phyloP scores from a whole-genome alignment of 2,888 invertebrate species.

The Drosophila atripex region DNA sequence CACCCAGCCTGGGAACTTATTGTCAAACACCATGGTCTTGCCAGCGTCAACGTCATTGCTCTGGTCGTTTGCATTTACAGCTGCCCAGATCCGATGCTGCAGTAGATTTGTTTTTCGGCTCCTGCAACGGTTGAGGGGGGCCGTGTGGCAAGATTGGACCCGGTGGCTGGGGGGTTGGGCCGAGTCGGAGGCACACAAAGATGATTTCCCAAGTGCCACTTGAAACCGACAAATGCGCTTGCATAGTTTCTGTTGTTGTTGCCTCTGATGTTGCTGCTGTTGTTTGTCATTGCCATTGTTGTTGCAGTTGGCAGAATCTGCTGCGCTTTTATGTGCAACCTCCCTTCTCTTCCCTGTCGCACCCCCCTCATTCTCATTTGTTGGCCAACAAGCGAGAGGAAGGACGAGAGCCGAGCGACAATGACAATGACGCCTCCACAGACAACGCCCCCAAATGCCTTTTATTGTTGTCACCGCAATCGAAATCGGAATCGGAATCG shows the following conservation, averaged over 20 bases:
- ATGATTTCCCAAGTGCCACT: constrained; percentile 80
- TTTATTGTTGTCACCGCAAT: constrained; percentile 71
- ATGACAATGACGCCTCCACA: constrained; percentile 44
- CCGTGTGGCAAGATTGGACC: not conserved
- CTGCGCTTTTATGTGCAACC: constrained; percentile 64
- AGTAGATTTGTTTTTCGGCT: constrained; percentile 5
- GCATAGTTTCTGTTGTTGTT: constrained; percentile 45
- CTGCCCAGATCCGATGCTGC: constrained; percentile 45
- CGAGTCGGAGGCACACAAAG: constrained; percentile 53
- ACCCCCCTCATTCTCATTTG: constrained; percentile 53
- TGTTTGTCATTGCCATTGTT: constrained; percentile 39
- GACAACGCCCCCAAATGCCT: constrained; percentile 48
- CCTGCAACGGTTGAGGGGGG: not conserved
- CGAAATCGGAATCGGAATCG: constrained; percentile 55
- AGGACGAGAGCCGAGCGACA: constrained; percentile 17
- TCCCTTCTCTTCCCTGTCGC: constrained; percentile 2
- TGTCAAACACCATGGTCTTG: constrained; percentile 58
- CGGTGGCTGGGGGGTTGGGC: constrained; percentile 13
- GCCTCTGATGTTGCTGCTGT: constrained; percentile 28
- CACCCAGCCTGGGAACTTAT: constrained; percentile 33
- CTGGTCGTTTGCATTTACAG: constrained; percentile 70
- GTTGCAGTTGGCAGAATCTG: constrained; percentile 51
- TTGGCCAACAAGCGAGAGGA: constrained; percentile 41
- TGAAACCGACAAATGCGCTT: constrained; percentile 71
- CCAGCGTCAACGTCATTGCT: constrained; percentile 54